These are phyloP conservation scores for Ivindomyrus marchei DNA, from an alignment of 2,113 vertebrate genomes.

Conservation along the genomic window DNA sequence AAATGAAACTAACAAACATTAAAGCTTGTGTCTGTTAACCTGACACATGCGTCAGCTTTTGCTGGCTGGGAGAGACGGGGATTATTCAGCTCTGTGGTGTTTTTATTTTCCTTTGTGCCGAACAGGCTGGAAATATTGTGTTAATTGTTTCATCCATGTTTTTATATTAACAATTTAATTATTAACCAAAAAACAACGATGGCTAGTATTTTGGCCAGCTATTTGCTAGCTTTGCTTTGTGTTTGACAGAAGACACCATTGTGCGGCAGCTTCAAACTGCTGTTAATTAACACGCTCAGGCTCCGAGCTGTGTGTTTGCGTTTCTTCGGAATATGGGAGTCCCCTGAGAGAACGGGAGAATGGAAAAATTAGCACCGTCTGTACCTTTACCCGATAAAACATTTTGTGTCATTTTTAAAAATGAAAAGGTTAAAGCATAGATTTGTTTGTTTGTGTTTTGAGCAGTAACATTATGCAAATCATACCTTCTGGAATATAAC, in stretches of 20 bases:
- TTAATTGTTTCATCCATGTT: neutral
- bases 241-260: neutral
- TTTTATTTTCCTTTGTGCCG: neutral
- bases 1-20: neutral
- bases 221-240: neutral
- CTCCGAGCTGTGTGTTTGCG: neutral
- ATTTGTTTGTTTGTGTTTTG: neutral
- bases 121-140: neutral
- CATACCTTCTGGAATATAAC: neutral
- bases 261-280: neutral
- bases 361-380: neutral
- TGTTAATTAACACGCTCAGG: neutral
- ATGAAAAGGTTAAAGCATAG: neutral
- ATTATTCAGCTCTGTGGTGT: neutral
- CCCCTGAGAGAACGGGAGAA: neutral
- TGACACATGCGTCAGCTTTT: neutral
- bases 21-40: neutral
- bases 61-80: neutral
- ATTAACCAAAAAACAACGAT: neutral
- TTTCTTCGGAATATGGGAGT: neutral
- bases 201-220: neutral
- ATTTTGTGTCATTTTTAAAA: neutral
- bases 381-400: neutral
- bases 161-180: neutral
- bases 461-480: neutral